A percentile compares a stretch with the other conserved stretches of the same genome.
Conservation (phyloP, 2,888 invertebrate genomes). For the Chironomus riparius region DNA sequence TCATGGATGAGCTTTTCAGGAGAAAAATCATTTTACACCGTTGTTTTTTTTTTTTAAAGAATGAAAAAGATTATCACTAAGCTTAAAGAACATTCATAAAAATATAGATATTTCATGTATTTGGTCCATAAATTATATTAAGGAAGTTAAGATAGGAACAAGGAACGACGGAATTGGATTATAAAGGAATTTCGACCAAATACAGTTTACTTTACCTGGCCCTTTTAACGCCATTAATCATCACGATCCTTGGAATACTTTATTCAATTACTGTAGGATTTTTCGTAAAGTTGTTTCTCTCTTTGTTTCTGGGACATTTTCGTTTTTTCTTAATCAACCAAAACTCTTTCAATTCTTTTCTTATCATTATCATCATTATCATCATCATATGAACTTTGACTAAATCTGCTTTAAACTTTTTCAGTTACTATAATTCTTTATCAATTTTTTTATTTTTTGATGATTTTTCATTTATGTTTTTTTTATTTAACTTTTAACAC, state of each 20-base stretch:
- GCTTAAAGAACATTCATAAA: neutral
- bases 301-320: neutral
- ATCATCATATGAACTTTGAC: neutral
- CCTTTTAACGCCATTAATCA: neutral
- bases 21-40: too few species aligned
- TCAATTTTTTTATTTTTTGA: too few species aligned
- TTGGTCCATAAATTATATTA: neutral
- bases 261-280: neutral
- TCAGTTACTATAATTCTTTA: too few species aligned
- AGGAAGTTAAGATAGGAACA: neutral
- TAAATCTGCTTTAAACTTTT: too few species aligned
- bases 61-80: neutral
- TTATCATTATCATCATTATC: neutral
- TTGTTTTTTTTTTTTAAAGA: neutral
- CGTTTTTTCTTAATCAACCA: constrained; percentile 16
- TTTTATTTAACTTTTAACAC: neutral
- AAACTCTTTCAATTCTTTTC: constrained; percentile 13
- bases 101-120: neutral
- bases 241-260: neutral
- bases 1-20: too few species aligned
- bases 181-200: neutral
- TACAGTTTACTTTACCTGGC: neutral
- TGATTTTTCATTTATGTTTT: too few species aligned
- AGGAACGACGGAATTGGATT: neutral
- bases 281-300: neutral